Evolutionary conservation across 2,797 vertebrate species (phyloP), one percentile per base, ranked within the genome.

Genomic region (Craterocephalus amniculus): DNA sequence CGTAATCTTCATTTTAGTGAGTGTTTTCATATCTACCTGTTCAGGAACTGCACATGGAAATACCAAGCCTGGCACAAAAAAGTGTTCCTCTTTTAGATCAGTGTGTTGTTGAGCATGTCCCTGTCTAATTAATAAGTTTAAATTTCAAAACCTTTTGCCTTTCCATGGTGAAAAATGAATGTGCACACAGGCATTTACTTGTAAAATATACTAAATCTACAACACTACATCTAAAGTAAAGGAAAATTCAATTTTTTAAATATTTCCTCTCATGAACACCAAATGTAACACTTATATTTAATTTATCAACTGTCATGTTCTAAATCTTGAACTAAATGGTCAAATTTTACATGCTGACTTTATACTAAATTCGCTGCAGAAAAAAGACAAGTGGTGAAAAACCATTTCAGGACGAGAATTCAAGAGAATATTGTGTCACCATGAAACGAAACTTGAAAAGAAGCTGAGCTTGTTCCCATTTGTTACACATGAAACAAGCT

Each of bases 401-500:
- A 58, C 0, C 14, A 48, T 66, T 63, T 61, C 2, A 24, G 35
- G 9, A 20, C 49, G 48, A 14, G 56, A 48, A 72, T 29, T 27
- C n/a, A 70, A 38, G 45, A 61, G 36, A 67, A 58, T 40, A 34
- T 26, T 64, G 11, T 58, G 40, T 40, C 51, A 29, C 70, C 75
- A 60, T 43, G 36, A 49, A 51, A 62, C 62, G 32, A 38, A 56
- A 59, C 56, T 62, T 58, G 51, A 29, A 29, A 29, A 29, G 4
- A 32, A n/a, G 34, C 59, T 62, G 38, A 74, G 63, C 40, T 56
- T 18, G 29, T 49, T 59, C 26, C 51, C 31, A 72, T 78, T 80
- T 63, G 18, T 70, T 43, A 58, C 36, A 76, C 40, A 43, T 60
- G 59, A 18, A 72, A 66, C n/a, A 79, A 67, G 32, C 51, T 65